Conservation (phyloP, 2,888 invertebrate genomes). For the Phalera bucephala region DNA sequence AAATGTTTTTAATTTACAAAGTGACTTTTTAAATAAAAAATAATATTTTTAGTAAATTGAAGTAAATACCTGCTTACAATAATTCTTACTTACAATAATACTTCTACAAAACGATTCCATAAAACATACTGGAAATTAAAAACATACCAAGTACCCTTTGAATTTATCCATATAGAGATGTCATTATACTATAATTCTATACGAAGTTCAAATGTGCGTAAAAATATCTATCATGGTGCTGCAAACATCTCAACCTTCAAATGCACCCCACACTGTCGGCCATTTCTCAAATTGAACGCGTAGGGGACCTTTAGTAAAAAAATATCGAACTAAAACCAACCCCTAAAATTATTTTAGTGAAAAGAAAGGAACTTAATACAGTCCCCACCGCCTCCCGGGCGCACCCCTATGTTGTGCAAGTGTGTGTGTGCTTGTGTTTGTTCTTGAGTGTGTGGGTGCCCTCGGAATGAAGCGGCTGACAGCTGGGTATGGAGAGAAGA, state of each 20-base stretch:
- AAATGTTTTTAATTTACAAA: too few relatives aligned
- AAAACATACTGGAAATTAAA: too few relatives aligned
- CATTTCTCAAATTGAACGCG: slow-evolving; percentile 74
- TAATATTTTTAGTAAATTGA: too few relatives aligned
- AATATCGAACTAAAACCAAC: slow-evolving; percentile 81
- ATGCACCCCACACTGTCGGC: slow-evolving; percentile 52
- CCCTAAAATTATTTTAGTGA: slow-evolving; percentile 83
- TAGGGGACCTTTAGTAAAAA: slow-evolving; percentile 71
- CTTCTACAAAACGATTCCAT: too few relatives aligned
- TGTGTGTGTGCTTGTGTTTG: slow-evolving; percentile 37
- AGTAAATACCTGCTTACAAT: too few relatives aligned
- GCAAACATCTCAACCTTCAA: slow-evolving; percentile 57
- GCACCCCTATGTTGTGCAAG: slow-evolving; percentile 59
- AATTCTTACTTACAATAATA: too few relatives aligned
- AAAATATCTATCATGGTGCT: slow-evolving; percentile 36
- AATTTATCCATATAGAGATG: slow-evolving; percentile 7
- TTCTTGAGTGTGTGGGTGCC: slow-evolving; percentile 60
- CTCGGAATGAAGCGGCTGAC: slow-evolving; percentile 67
- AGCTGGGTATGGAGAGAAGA: slow-evolving; percentile 48
- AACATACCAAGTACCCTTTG: too few relatives aligned
- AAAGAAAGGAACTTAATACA: slow-evolving; percentile 84
- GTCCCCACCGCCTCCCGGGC: slow-evolving; percentile 75
- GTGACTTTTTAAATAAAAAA: too few relatives aligned
- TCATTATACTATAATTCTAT: slow-evolving; percentile 6
- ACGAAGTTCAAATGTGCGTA: slow-evolving; percentile 16